Base-by-base conservation (phyloP, 2,113 vertebrate species). In the Perca fluviatilis region DNA sequence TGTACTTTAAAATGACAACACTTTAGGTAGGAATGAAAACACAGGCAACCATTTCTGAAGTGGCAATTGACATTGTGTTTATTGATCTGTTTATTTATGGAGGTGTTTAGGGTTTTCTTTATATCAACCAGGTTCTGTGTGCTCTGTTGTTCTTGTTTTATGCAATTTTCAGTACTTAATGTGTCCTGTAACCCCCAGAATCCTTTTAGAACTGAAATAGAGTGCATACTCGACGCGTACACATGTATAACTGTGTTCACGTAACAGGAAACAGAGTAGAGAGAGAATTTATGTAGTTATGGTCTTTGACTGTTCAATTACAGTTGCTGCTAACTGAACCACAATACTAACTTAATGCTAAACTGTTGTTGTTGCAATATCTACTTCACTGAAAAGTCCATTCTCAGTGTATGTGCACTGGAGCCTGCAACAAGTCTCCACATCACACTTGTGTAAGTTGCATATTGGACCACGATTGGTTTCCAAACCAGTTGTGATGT, bases 1-100 rank as follows among this genome's bases (percentile, higher is more conserved):
- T 47, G 33, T 43, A 40, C 77, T 83, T 77, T n/a, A 74, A 3
- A 72, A 56, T 50, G 60, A 86, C 74, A 87, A 80, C 67, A 68
- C 61, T 64, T 82, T 51, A 43, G 67, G 50, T 57, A 30, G 74
- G 62, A 89, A 79, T 84, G 27, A 30, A 85, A 83, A 86, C 63
- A 23, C 36, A 23, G 23, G 8, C 2, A 65, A 57, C 16, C 16
- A 49, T n/a, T 85, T 61, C 27, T 82, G 25, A 85, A 90, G 84
- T 40, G 80, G 46, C 54, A 64, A 1, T 83, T 89, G 58, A 79
- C 76, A 70, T 85, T 82, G 79, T 18, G 30, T 72, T 15, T 40
- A 23, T 70, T 69, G 71, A 33, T 72, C 56, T 74, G 40, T 53
- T 86, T 15, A 43, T 71, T 74, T 62, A 57, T 49, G 10, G 27